Evolutionary conservation across 2,797 vertebrate genomes (phyloP).

Genomic region (Paratrypauchen microcephalus): DNA sequence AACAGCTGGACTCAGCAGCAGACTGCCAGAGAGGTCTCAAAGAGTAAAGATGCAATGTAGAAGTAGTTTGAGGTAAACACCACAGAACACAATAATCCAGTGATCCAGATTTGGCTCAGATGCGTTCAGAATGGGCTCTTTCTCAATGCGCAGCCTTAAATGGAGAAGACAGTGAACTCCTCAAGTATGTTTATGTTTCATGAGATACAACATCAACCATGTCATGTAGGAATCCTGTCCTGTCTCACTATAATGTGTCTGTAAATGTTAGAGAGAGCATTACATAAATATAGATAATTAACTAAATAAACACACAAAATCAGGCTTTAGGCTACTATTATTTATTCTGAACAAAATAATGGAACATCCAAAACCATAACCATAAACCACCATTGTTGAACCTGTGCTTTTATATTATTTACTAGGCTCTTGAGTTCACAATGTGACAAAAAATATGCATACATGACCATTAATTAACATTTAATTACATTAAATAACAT

Average conservation of each 20-base stretch:
- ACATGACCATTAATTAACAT: no score
- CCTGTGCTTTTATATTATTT: no score
- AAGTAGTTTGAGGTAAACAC: constrained; percentile 32
- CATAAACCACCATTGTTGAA: no score
- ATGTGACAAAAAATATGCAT: no score
- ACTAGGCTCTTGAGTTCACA: no score
- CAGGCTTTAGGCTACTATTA: neutral
- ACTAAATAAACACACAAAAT: neutral
- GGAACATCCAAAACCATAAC: no score
- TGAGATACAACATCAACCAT: constrained; percentile 21
- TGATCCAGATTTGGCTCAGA: constrained; percentile 24
- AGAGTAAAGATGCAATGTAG: neutral
- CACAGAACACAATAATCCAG: neutral
- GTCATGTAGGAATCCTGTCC: constrained; percentile 39
- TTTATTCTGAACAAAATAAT: neutral
- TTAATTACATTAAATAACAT: no score
- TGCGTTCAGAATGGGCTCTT: constrained; percentile 10
- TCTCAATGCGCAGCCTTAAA: constrained; percentile 54
- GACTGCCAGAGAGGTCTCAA: neutral
- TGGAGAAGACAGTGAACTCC: constrained; percentile 47
- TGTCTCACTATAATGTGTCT: neutral
- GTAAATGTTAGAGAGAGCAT: neutral
- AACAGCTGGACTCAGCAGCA: constrained; percentile 13
- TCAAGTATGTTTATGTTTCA: constrained; percentile 44
- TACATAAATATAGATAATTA: neutral